Evolutionary conservation across 2,113 vertebrate genomes (phyloP), one percentile per base, ranked within the genome.

Genomic region (Prionailurus bengalensis): DNA sequence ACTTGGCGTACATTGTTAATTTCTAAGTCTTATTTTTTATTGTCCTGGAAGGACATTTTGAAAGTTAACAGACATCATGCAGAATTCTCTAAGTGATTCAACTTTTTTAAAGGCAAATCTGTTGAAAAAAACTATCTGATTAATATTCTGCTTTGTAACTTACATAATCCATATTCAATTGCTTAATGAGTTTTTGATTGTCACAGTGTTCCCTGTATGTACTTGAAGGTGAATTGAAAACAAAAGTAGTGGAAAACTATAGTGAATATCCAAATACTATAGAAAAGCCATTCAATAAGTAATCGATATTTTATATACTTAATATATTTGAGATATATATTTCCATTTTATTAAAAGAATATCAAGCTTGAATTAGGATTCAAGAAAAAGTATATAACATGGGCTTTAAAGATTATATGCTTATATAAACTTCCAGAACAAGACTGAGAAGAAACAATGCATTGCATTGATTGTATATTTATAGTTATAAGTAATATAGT

Each of bases 101-200:
- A 25, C 29, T 58, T 85, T 83, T 94, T 63, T 39, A 76, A 95
- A 97, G 63, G 42, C 48, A 97, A 91, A 92, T 95, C 65, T 96
- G 74, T 86, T 93, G 21, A 8, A 95, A 97, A 79, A 74, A 76
- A 4, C 17, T 53, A 93, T 92, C 70, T 95, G 39, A 92, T 98
- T 97, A 97, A 92, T 96, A 97, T 96, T 96, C 94, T 97, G 33
- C 74, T 90, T 97, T 97, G 79, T 92, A 94, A 97, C 53, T 84
- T 97, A 96, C 58, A 97, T 94, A 97, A 96, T 96, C 94, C 95
- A 98, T 95, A 98, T 97, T 98, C 95, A 97, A 96, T 97, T 42
- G 68, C 70, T 96, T 97, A 97, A 98, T 98, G 96, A 98, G 94
- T 78, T 96, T 96, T 95, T 96, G 96, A 98, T 94, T 97, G 82